Base-by-base conservation (phyloP, 2,888 invertebrate genomes). In the Brenthis ino region DNA sequence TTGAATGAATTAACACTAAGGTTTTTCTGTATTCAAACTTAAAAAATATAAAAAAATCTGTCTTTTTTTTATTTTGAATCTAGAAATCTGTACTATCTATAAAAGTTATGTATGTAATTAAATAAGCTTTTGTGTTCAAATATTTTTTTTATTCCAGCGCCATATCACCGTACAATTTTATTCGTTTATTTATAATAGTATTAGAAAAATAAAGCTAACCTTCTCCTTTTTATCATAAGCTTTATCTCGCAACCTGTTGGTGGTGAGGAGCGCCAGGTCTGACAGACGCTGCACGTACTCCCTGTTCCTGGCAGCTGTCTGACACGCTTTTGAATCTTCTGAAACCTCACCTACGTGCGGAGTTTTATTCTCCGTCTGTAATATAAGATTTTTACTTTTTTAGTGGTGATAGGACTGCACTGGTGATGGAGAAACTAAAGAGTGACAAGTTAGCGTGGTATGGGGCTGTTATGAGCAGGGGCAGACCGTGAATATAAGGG, bases 281-380 rank as follows among this genome's bases (percentile, higher is more conserved):
- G 89, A 84, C 53, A 87, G 77, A 6, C 86, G 75, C 5, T 88
- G 70, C 0, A 89, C 84, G 33, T 84, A 82, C 66, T 88, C 87
- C 57, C 83, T 82, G 0, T 77, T 75, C 11, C 77, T 74, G 0
- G 80, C 82, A 0, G 80, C 85, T 2, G 76, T 74, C 5, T 73
- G 67, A 47, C 90, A 89, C 6, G 51, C 20, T 6, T 37, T 12
- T 50, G 64, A 50, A 64, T 55, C 60, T 56, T 28, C 60, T n/a
- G 55, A 6, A 11, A 8, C 37, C 37, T 43, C 37, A 11, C 11
- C 37, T 43, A 11, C 16, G 13, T 61, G 28, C 16, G 51, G 1
- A 13, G 56, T 50, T 33, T 11, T 14, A 3, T 47, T 48, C 20
- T 51, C 33, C 16, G 60, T 12, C 66, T 69, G 33, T 37, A 50